phyloP scores from a whole-genome alignment of 2,113 vertebrate genomes.

The Copsychus sechellarum region DNA sequence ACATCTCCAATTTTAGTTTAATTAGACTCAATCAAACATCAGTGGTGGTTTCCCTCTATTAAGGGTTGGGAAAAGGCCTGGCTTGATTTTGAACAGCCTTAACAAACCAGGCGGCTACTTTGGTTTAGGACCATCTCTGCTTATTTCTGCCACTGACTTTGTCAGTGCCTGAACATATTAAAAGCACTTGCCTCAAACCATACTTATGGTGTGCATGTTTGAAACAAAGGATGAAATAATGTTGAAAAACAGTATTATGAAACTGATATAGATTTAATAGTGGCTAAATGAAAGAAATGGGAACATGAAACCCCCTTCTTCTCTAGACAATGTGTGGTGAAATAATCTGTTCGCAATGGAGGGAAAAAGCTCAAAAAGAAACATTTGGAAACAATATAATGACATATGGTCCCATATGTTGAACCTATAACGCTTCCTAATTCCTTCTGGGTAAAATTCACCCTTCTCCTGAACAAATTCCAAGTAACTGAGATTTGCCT shows the following conservation, averaged over 20 bases:
- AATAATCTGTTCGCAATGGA: not conserved
- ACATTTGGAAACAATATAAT: constrained; percentile 62
- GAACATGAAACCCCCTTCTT: constrained; percentile 24
- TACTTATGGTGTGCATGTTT: not conserved
- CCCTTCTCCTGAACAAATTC: constrained; percentile 40
- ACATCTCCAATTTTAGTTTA: not conserved
- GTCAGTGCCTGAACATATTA: not conserved
- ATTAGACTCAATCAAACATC: not conserved
- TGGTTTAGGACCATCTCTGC: not conserved
- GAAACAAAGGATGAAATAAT: constrained; percentile 38
- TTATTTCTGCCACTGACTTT: not conserved
- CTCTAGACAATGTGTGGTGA: constrained; percentile 20
- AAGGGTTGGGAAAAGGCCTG: not conserved
- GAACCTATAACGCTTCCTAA: constrained; percentile 19
- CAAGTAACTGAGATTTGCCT: constrained; percentile 13
- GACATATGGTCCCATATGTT: constrained; percentile 52
- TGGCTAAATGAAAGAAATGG: constrained; percentile 24
- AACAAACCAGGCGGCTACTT: not conserved
- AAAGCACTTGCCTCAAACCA: constrained; percentile 20
- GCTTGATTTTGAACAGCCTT: not conserved
- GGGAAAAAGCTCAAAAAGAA: constrained; percentile 20
- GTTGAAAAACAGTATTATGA: constrained; percentile 43
- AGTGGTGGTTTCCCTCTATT: not conserved
- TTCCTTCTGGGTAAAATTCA: constrained; percentile 27
- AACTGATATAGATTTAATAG: constrained; percentile 46